Percentiles rank a stretch among this genome's conserved stretches.
Conservation (phyloP, 1,140 invertebrate genomes). For the Mercenaria mercenaria region DNA sequence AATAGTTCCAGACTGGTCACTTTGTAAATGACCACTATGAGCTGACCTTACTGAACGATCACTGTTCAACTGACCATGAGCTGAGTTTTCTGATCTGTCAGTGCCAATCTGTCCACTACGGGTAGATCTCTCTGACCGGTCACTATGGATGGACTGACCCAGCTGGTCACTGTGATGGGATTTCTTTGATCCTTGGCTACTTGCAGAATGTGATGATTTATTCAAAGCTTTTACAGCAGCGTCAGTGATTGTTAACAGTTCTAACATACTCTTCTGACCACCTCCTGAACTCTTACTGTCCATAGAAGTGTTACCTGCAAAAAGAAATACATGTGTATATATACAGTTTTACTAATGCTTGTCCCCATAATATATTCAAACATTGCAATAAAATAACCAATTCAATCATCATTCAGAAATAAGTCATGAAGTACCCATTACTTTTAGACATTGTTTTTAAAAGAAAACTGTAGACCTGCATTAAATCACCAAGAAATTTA, state of each 20-base stretch:
- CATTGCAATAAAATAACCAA: too few species aligned
- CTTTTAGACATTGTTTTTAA: not conserved
- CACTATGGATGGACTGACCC: slow-evolving; percentile 21
- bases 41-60: not conserved
- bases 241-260: slow-evolving; percentile 60
- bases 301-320: slow-evolving; percentile 42
- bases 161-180: not conserved
- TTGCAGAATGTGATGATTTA: slow-evolving; percentile 47
- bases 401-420: not conserved
- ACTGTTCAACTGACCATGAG: not conserved
- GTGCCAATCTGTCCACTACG: not conserved
- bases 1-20: not conserved
- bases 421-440: not conserved
- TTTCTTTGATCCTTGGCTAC: slow-evolving; percentile 38
- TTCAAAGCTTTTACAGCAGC: slow-evolving; percentile 62
- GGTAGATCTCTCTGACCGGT: slow-evolving; percentile 8
- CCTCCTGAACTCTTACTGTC: slow-evolving; percentile 50
- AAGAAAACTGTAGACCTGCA: too few species aligned
- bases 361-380: too few species aligned
- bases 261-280: slow-evolving; percentile 50
- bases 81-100: not conserved
- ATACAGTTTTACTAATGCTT: not conserved
- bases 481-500: too few species aligned
- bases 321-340: not conserved
- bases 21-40: not conserved